Conservation (phyloP, 2,113 vertebrate species). For the Herpetotheres cachinnans region DNA sequence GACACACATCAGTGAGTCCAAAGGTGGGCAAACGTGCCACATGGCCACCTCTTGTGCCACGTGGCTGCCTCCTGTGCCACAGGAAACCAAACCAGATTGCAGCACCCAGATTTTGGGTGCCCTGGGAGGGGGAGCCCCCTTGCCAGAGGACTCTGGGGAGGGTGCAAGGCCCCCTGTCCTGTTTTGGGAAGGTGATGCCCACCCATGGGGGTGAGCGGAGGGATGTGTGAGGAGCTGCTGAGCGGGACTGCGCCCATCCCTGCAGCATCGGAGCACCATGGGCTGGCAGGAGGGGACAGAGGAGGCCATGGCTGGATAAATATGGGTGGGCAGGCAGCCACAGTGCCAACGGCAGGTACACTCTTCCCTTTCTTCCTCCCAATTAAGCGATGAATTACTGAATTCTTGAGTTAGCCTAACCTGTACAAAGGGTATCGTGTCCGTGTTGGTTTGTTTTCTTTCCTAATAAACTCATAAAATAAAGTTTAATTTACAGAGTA, state of each 20-base stretch:
- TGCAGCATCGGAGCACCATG: not conserved
- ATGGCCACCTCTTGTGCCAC: too few relatives aligned
- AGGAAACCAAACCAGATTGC: not conserved
- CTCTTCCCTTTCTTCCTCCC: not conserved
- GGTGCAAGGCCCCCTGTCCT: too few relatives aligned
- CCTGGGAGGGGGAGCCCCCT: too few relatives aligned
- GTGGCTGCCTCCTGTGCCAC: too few relatives aligned
- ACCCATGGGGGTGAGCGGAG: not conserved
- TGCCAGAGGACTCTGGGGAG: not conserved
- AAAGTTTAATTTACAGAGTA: too few relatives aligned
- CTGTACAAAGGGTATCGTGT: not conserved
- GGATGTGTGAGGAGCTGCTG: not conserved
- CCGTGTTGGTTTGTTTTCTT: not conserved
- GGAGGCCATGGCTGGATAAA: not conserved
- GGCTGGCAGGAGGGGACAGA: too few relatives aligned
- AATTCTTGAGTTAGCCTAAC: not conserved
- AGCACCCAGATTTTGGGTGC: not conserved
- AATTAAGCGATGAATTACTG: not conserved
- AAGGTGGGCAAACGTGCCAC: not conserved
- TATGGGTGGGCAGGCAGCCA: not conserved
- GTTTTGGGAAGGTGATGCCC: not conserved
- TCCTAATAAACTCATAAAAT: not conserved
- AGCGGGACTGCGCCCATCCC: not conserved
- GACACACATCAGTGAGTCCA: fast-evolving
- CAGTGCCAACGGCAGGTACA: not conserved